Conservation (phyloP, 2,888 invertebrate species). For the Diarsia mendica region DNA sequence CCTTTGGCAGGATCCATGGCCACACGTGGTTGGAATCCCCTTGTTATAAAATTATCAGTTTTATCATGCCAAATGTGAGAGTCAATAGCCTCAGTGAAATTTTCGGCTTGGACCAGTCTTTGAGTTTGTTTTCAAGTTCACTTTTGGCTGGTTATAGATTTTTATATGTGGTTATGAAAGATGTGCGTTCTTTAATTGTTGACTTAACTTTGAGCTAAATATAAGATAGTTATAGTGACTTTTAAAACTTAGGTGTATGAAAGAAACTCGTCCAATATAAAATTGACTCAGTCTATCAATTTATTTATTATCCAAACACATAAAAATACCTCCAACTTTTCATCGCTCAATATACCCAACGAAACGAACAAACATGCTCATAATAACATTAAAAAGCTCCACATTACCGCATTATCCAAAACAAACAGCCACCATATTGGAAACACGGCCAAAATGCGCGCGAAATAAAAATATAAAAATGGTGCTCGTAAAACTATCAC, state of each 20-base stretch:
- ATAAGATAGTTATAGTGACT: neutral
- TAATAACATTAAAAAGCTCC: constrained; percentile 59
- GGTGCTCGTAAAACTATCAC: constrained; percentile 82
- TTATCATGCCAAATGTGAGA: constrained; percentile 64
- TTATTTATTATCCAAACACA: constrained; percentile 25
- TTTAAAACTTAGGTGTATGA: neutral
- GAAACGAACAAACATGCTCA: constrained; percentile 63
- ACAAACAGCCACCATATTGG: constrained; percentile 75
- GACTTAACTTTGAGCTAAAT: constrained; percentile 16
- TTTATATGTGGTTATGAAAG: neutral
- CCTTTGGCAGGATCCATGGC: constrained; percentile 73
- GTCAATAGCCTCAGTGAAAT: constrained; percentile 64
- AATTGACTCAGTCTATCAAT: constrained; percentile 9
- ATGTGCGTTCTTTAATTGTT: constrained; percentile 14
- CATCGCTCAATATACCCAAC: constrained; percentile 41
- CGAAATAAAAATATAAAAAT: constrained; percentile 78
- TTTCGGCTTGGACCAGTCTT: constrained; percentile 39
- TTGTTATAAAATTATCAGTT: constrained; percentile 65
- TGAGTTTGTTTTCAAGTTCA: constrained; percentile 33
- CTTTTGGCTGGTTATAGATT: constrained; percentile 1
- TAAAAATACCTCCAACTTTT: constrained; percentile 44
- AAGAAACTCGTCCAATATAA: neutral
- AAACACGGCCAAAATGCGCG: constrained; percentile 72
- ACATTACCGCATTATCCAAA: constrained; percentile 68
- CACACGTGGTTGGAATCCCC: constrained; percentile 73